phyloP scores from a whole-genome alignment of 1,140 invertebrate species.

The Drosophila athabasca region DNA sequence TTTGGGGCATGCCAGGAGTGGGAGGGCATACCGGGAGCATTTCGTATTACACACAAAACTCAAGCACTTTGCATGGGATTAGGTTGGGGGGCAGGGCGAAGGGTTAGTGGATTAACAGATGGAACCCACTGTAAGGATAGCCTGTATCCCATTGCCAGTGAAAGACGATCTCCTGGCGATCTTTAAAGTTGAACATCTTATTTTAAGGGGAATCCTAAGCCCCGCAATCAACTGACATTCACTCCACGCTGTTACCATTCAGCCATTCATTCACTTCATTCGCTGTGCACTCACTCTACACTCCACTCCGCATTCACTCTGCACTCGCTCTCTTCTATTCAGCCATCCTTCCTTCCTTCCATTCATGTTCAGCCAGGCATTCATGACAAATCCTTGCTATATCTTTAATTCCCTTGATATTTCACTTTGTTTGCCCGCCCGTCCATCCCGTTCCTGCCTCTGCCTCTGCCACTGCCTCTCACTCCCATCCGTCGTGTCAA shows the following conservation, averaged over 20 bases:
- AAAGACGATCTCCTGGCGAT: conserved; percentile 11
- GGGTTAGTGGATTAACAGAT: conserved; percentile 58
- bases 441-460: not conserved
- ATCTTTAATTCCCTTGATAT: conserved; percentile 79
- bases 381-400: conserved; percentile 67
- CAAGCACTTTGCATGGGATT: conserved; percentile 70
- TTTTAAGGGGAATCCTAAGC: conserved; percentile 11
- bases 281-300: too few relatives aligned
- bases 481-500: conserved; percentile 17
- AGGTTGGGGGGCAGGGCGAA: conserved; percentile 27
- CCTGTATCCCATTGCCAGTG: not conserved
- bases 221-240: conserved; percentile 15
- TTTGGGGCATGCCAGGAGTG: conserved; percentile 18
- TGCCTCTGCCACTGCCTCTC: not conserved
- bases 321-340: not conserved
- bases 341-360: conserved; percentile 34
- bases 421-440: conserved; percentile 65
- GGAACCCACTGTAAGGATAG: conserved; percentile 5
- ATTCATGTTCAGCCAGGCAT: conserved; percentile 60
- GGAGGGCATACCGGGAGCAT: too few relatives aligned
- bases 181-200: not conserved
- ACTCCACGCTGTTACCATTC: not conserved
- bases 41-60: conserved; percentile 60
- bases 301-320: too few relatives aligned
- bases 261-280: conserved; percentile 30